phyloP scores from a whole-genome alignment of 2,113 vertebrate genomes.

The Chitala chitala region DNA sequence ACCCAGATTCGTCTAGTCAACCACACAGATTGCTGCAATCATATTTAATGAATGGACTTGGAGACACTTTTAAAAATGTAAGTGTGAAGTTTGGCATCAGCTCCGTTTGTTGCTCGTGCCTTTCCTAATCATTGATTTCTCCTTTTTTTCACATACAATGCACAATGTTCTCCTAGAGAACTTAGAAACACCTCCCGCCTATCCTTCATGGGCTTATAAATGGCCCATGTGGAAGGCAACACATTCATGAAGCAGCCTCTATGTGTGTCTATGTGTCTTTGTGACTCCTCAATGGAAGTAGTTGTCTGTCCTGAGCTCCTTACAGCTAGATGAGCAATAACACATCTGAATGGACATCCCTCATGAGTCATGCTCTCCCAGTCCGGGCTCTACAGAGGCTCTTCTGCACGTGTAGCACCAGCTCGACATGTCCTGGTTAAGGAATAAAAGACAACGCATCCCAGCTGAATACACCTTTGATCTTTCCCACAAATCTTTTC shows the following conservation, averaged over 20 bases:
- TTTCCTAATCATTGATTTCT: no score
- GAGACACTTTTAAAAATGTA: background rate
- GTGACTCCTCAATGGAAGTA: no score
- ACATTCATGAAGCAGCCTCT: no score
- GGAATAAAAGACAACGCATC: slow-evolving; percentile 7
- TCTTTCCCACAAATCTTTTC: slow-evolving; percentile 35
- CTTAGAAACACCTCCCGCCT: no score
- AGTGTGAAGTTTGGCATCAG: background rate
- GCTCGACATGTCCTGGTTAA: slow-evolving; percentile 23
- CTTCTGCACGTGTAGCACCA: slow-evolving; percentile 22
- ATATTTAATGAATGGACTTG: background rate
- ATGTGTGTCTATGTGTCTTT: no score
- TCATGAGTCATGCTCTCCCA: background rate
- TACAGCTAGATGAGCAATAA: slow-evolving; percentile 16
- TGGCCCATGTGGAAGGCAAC: no score
- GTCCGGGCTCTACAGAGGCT: background rate
- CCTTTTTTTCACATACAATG: no score
- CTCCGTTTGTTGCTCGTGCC: background rate
- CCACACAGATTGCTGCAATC: background rate
- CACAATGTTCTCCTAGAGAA: no score
- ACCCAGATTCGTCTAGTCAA: slow-evolving; percentile 6
- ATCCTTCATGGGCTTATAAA: no score
- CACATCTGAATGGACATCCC: slow-evolving; percentile 10
- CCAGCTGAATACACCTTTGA: slow-evolving; percentile 36
- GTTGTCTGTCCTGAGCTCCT: no score